Evolutionary conservation across 2,797 vertebrate genomes (phyloP), one percentile per base, ranked within the genome.

Genomic region (Platalea minor): DNA sequence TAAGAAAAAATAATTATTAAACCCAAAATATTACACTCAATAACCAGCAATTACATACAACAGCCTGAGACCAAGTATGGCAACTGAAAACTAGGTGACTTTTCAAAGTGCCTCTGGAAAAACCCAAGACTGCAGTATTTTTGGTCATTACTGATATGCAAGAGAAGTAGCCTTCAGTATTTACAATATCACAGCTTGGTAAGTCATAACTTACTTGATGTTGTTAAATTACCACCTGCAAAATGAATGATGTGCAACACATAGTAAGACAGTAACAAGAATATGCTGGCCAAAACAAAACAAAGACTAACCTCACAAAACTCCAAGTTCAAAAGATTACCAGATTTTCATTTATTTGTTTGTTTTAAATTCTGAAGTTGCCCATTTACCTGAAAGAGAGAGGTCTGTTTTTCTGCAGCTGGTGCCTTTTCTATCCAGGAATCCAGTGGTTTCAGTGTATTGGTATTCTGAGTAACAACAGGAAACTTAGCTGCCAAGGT

Each of bases 401-500:
- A 28, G 1, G 96, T 97, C 75, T 97, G 97, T 48, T 98, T 99
- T 64, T 99, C 98, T 4, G 95, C 89, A 33, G 78, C 41, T 0
- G 98, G 92, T 48, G 96, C 64, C 63, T 96, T 98, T 76, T 98
- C 96, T n/a, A 96, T 94, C 98, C 97, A 98, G 90, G 98, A 80
- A 85, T 97, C 96, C 96, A 97, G 46, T 53, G 96, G 88, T 57
- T 97, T 98, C 60, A 96, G 89, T 1, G 89, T 57, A 14, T 43
- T 77, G 60, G 87, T 46, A 77, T 41, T 65, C 91, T 95, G 96
- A 60, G 97, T n/a, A n/a, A 95, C 97, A 24, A 97, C 97, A 18
- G 98, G 98, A 96, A 99, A 99, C 68, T 98, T 98, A 24, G 99
- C 99, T 8, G 99, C 99, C 91, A 99, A 89, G 9, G 98, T 98